Evolutionary conservation across 2,113 vertebrate genomes (phyloP).

Genomic region (Myrmecophaga tridactyla): DNA sequence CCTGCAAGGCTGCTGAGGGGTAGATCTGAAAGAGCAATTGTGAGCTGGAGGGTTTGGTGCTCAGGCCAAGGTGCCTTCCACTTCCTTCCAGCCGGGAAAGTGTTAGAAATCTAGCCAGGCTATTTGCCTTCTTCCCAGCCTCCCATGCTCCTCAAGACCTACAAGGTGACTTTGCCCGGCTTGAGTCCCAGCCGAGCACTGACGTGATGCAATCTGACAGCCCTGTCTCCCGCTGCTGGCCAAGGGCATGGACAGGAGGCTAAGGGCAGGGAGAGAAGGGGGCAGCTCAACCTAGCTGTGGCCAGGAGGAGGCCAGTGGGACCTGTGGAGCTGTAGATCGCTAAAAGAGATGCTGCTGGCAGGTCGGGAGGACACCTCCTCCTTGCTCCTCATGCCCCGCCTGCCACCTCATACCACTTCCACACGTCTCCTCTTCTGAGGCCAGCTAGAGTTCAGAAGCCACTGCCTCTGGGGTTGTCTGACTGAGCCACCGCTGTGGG

Average conservation of each 20-base stretch:
- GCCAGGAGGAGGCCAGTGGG: neutral
- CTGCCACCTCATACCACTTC: neutral
- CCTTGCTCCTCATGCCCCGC: neutral
- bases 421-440: neutral
- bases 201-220: conserved; percentile 62
- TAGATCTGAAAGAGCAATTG: neutral
- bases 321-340: neutral
- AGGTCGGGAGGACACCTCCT: neutral
- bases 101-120: conserved; percentile 2
- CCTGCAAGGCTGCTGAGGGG: too few species aligned
- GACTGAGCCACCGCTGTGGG: neutral
- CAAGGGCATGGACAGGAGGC: neutral
- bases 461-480: too few species aligned
- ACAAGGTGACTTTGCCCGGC: conserved; percentile 72
- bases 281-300: rapidly evolving
- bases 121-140: neutral
- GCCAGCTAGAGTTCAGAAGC: rapidly evolving
- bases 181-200: neutral
- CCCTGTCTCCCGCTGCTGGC: neutral
- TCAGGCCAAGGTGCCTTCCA: neutral
- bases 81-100: neutral
- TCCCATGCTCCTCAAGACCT: neutral
- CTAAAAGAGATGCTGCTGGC: neutral
- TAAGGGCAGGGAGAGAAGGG: neutral
- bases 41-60: neutral